These are phyloP conservation scores for Melanotaenia duboulayi DNA, from an alignment of 2,113 vertebrate genomes.

Conservation along the genomic window DNA sequence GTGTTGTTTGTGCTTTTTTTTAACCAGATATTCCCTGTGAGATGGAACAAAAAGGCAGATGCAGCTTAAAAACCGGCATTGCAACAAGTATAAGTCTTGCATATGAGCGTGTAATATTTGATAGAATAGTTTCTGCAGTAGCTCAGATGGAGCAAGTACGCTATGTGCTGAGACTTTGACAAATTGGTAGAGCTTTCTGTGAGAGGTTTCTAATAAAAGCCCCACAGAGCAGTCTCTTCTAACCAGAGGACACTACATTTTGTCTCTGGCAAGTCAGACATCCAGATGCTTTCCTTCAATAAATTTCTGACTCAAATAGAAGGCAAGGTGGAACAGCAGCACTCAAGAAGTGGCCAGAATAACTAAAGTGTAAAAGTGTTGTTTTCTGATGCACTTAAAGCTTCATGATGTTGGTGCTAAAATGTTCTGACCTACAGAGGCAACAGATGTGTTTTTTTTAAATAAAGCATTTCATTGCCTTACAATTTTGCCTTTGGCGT, in stretches of 20 bases:
- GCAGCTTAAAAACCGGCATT: background rate
- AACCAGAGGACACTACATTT: slow-evolving; percentile 58
- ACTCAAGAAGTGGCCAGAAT: slow-evolving; percentile 41
- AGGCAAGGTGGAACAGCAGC: slow-evolving; percentile 43
- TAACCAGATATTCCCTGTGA: background rate
- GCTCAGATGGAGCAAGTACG: slow-evolving; percentile 26
- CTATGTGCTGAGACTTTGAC: slow-evolving; percentile 52
- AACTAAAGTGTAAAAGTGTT: slow-evolving; percentile 47
- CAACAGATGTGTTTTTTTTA: background rate
- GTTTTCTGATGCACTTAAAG: slow-evolving; percentile 32
- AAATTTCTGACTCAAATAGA: slow-evolving; percentile 54
- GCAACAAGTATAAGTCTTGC: background rate
- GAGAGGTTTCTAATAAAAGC: slow-evolving; percentile 64
- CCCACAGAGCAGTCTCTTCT: slow-evolving; percentile 53
- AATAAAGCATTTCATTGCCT: slow-evolving; percentile 38
- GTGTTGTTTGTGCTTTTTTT: background rate
- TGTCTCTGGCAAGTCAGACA: slow-evolving; percentile 68
- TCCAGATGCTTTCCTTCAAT: slow-evolving; percentile 65
- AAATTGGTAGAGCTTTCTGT: slow-evolving; percentile 66
- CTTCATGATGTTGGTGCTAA: no score
- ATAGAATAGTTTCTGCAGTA: slow-evolving; percentile 10
- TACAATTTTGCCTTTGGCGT: slow-evolving; percentile 49
- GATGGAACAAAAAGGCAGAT: slow-evolving; percentile 9
- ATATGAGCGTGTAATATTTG: background rate
- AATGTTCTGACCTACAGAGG: background rate